Conservation (phyloP, 2,113 vertebrate species). For the Merops nubicus region DNA sequence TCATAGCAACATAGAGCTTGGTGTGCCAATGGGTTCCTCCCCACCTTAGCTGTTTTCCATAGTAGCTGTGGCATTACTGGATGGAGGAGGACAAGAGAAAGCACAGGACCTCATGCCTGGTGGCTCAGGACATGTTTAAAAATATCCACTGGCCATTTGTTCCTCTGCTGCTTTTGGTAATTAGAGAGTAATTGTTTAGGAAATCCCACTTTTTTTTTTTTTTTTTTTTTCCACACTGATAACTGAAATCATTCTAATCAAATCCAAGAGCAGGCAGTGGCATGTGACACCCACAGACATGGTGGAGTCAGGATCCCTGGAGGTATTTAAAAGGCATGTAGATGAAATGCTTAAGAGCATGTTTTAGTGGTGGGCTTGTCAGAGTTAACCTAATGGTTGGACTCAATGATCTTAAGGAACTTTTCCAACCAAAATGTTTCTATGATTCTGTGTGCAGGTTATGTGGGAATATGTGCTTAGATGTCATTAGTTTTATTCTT, state of each 20-base stretch:
- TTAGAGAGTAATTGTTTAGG: neutral
- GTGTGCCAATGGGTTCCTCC: rapidly evolving
- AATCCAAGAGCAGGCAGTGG: neutral
- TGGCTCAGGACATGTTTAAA: neutral
- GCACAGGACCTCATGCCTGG: rapidly evolving
- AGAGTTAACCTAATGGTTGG: too few relatives aligned
- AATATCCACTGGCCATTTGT: neutral
- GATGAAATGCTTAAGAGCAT: too few relatives aligned
- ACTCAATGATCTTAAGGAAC: too few relatives aligned
- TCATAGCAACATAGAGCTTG: neutral
- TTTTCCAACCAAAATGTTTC: too few relatives aligned
- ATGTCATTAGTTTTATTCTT: neutral
- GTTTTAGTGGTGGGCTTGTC: too few relatives aligned
- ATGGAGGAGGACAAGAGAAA: neutral
- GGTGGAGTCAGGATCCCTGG: too few relatives aligned
- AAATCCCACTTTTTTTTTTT: neutral
- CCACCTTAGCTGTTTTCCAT: neutral
- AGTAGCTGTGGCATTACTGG: neutral
- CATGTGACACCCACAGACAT: too few relatives aligned
- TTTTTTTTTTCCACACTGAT: neutral
- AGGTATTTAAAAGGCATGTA: too few relatives aligned
- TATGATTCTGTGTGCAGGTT: too few relatives aligned
- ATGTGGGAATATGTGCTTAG: neutral
- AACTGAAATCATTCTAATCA: neutral
- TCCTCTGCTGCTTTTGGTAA: neutral